phyloP scores from a whole-genome alignment of 2,888 invertebrate genomes.

The Ptilodon capucinus region DNA sequence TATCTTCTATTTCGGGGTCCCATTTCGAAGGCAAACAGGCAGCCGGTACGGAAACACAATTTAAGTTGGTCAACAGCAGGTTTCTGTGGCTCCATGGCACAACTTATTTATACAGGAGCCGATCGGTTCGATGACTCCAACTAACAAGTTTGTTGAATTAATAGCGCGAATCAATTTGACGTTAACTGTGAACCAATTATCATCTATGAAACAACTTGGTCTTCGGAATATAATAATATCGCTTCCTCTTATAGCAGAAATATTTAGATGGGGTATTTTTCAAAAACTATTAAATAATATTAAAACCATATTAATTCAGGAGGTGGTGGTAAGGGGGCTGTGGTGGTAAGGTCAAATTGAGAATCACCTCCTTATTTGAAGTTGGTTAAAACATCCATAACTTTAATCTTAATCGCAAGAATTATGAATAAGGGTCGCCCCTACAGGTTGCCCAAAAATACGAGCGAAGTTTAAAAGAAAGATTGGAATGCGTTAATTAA shows the following conservation, averaged over 20 bases:
- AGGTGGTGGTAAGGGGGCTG: too few relatives aligned
- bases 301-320: too few relatives aligned
- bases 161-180: conserved; percentile 29
- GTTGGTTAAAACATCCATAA: background rate
- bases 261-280: too few relatives aligned
- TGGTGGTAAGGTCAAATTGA: too few relatives aligned
- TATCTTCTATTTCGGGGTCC: conserved; percentile 42
- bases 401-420: conserved; percentile 14
- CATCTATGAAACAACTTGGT: background rate
- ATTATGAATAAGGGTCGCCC: conserved; percentile 12
- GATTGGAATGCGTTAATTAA: conserved; percentile 61
- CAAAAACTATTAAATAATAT: too few relatives aligned
- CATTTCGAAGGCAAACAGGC: conserved; percentile 51
- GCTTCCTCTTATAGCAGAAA: too few relatives aligned
- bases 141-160: conserved; percentile 38
- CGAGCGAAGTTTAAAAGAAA: conserved; percentile 39
- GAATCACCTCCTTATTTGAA: too few relatives aligned
- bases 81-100: conserved; percentile 38
- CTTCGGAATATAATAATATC: background rate
- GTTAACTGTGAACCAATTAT: conserved; percentile 16
- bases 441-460: conserved; percentile 27
- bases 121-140: conserved; percentile 28
- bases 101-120: conserved; percentile 44
- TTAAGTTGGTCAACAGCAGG: conserved; percentile 67
- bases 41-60: conserved; percentile 60